Evolutionary conservation across 2,113 vertebrate species (phyloP).

Genomic region (Gila orcuttii): DNA sequence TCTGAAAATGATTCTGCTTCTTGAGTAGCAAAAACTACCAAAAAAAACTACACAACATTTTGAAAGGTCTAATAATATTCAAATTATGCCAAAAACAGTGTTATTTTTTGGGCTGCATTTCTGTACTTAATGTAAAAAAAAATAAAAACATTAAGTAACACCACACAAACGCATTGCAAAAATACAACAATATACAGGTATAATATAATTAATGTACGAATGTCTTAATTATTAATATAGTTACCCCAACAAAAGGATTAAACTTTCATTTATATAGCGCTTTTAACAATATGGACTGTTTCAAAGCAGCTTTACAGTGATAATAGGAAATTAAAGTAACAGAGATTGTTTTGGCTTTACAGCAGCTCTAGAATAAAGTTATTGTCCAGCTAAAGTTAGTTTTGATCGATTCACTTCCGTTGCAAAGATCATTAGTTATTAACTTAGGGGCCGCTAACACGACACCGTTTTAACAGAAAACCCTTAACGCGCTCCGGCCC

Average conservation of each 20-base stretch:
- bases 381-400: too few relatives aligned
- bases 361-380: too few relatives aligned
- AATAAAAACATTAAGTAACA: too few relatives aligned
- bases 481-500: too few relatives aligned
- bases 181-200: background rate
- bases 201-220: background rate
- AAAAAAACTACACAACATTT: background rate
- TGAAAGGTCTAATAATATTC: background rate
- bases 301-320: too few relatives aligned
- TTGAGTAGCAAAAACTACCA: background rate
- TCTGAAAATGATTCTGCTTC: background rate
- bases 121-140: background rate
- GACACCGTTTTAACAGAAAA: too few relatives aligned
- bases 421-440: too few relatives aligned
- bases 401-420: too few relatives aligned
- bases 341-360: too few relatives aligned
- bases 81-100: background rate
- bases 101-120: background rate
- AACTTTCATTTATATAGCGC: background rate
- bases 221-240: background rate
- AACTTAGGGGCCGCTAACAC: too few relatives aligned
- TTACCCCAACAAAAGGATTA: background rate
- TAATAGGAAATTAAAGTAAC: too few relatives aligned
- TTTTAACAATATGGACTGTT: too few relatives aligned
- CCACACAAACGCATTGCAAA: background rate